phyloP scores from a whole-genome alignment of 1,140 invertebrate species.

The Achatina immaculata region DNA sequence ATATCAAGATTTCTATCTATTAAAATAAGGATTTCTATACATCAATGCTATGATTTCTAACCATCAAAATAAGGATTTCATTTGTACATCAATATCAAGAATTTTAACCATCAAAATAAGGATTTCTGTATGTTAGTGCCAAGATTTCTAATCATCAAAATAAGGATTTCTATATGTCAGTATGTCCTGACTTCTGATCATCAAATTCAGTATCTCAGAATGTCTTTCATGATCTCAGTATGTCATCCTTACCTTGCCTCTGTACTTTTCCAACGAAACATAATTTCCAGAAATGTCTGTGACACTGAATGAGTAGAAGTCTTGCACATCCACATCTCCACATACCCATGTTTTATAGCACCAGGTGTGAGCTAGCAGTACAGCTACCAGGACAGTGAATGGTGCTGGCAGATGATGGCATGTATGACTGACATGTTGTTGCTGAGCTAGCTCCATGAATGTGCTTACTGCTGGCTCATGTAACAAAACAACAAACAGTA shows the following conservation, averaged over 20 bases:
- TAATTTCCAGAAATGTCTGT: conserved; percentile 81
- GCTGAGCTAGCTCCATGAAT: neutral
- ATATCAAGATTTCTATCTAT: too few species aligned
- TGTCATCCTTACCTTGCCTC: conserved; percentile 71
- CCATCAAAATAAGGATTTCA: too few species aligned
- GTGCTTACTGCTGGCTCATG: neutral
- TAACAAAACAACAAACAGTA: too few species aligned
- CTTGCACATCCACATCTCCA: conserved; percentile 23
- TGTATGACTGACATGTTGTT: neutral
- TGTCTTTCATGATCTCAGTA: too few species aligned
- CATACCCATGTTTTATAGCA: neutral
- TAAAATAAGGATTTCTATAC: too few species aligned
- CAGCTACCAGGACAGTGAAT: neutral
- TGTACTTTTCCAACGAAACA: conserved; percentile 80
- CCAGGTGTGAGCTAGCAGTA: neutral
- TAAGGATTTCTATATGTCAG: neutral
- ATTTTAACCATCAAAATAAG: too few species aligned
- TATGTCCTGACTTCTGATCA: too few species aligned
- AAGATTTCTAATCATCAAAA: too few species aligned
- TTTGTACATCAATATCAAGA: too few species aligned
- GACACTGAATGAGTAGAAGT: conserved; percentile 82
- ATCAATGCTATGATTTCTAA: too few species aligned
- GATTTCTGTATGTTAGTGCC: too few species aligned
- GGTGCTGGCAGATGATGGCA: neutral
- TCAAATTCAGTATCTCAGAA: too few species aligned